Evolutionary conservation across 2,888 invertebrate genomes (phyloP).

Genomic region (Trachelus iudaicus): DNA sequence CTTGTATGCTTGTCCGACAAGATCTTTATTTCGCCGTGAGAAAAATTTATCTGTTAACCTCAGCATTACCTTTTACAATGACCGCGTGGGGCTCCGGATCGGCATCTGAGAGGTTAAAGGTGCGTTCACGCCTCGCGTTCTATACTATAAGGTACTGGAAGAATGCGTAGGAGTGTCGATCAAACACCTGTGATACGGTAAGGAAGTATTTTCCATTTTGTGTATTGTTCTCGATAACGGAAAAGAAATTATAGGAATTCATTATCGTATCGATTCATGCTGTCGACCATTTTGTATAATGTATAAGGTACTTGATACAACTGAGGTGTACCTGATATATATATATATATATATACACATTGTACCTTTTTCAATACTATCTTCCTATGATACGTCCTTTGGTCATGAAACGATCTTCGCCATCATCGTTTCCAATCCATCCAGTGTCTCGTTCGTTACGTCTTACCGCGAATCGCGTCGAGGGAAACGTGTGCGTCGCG

Average conservation of each 20-base stretch:
- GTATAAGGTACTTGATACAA: not conserved
- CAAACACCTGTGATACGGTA: not conserved
- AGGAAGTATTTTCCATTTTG: not conserved
- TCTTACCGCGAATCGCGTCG: not conserved
- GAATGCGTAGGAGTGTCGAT: constrained; percentile 1
- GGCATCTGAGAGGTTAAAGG: constrained; percentile 29
- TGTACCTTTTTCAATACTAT: not conserved
- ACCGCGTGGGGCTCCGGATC: not conserved
- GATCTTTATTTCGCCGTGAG: constrained; percentile 55
- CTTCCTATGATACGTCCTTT: not conserved
- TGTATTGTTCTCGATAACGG: not conserved
- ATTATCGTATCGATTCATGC: not conserved
- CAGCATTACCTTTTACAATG: constrained; percentile 13
- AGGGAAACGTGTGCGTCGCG: not conserved
- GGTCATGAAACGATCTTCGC: not conserved
- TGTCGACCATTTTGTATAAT: not conserved
- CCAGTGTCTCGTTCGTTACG: not conserved
- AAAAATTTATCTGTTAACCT: constrained; percentile 43
- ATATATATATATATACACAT: not conserved
- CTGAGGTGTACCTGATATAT: not conserved
- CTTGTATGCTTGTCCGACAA: constrained; percentile 56
- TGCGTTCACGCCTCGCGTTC: constrained; percentile 27
- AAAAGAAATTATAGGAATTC: not conserved
- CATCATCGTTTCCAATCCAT: not conserved
- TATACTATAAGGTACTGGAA: not conserved